phyloP scores from a whole-genome alignment of 2,113 vertebrate genomes.

The Dicaeum eximium region DNA sequence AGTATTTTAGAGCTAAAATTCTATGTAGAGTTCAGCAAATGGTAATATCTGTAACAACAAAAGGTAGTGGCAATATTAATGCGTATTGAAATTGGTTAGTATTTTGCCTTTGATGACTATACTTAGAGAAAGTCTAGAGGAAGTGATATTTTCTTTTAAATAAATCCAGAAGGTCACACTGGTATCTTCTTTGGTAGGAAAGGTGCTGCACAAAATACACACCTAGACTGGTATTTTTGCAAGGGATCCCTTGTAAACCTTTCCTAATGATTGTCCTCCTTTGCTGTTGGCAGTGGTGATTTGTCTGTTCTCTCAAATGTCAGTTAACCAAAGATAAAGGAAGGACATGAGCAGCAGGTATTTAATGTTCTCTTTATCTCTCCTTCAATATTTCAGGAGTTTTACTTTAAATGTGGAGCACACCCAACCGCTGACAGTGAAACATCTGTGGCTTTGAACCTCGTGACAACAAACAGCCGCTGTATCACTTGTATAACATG shows the following conservation, averaged over 20 bases:
- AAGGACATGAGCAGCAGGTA: background rate
- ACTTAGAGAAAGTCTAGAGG: background rate
- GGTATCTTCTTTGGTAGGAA: background rate
- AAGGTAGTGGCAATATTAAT: background rate
- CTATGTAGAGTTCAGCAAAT: background rate
- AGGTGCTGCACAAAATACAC: background rate
- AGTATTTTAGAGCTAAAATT: background rate
- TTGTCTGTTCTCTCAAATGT: slow-evolving; percentile 13
- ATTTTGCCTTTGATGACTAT: background rate
- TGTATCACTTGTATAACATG: slow-evolving; percentile 81
- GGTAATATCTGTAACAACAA: background rate
- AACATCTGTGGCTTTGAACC: slow-evolving; percentile 82
- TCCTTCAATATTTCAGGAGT: slow-evolving; percentile 77
- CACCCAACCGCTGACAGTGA: slow-evolving; percentile 82
- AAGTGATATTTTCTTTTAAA: background rate
- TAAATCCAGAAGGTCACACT: background rate
- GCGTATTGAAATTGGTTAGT: background rate
- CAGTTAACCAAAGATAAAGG: slow-evolving; percentile 12
- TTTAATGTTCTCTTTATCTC: slow-evolving; percentile 52
- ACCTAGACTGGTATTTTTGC: background rate
- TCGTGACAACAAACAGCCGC: slow-evolving; percentile 77
- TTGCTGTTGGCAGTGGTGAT: slow-evolving; percentile 4
- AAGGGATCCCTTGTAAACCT: background rate
- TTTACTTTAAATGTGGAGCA: slow-evolving; percentile 86
- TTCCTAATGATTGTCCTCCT: background rate